phyloP scores from a whole-genome alignment of 2,888 invertebrate genomes.

The Agrotis exclamationis region DNA sequence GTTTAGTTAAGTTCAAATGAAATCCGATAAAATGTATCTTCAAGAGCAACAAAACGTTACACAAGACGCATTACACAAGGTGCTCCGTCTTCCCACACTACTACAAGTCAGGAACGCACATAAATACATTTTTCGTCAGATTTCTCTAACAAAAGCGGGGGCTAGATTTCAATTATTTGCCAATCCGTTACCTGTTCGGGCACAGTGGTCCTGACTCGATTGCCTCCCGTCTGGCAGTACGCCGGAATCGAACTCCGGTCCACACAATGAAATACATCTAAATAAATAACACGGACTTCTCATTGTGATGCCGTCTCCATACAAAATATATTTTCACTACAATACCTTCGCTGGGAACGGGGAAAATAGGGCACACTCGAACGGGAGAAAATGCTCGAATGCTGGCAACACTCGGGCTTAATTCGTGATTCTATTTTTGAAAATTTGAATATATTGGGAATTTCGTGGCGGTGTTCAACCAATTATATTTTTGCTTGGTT shows the following conservation, averaged over 20 bases:
- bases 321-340: conserved; percentile 87
- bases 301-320: conserved; percentile 84
- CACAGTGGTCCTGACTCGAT: conserved; percentile 77
- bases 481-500: conserved; percentile 53
- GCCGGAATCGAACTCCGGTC: conserved; percentile 79
- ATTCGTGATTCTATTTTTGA: conserved; percentile 77
- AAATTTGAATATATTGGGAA: conserved; percentile 73
- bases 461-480: conserved; percentile 55
- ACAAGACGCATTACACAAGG: conserved; percentile 3
- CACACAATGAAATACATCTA: conserved; percentile 86
- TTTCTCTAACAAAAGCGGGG: conserved; percentile 72
- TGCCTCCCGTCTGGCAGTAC: conserved; percentile 81
- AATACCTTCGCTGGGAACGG: conserved; percentile 78
- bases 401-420: conserved; percentile 78
- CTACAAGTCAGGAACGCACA: conserved; percentile 51
- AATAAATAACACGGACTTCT: conserved; percentile 87
- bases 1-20: too few relatives aligned
- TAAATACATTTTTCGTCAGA: conserved; percentile 72
- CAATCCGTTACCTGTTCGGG: conserved; percentile 79
- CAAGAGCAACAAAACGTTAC: neutral
- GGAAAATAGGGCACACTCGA: conserved; percentile 83
- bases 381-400: conserved; percentile 79
- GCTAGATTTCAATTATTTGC: conserved; percentile 85
- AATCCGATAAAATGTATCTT: neutral
- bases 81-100: conserved; percentile 57